A percentile compares a stretch with the other conserved stretches of the same genome.
Conservation (phyloP, 2,797 vertebrate species). For the Sebastes jordani region DNA sequence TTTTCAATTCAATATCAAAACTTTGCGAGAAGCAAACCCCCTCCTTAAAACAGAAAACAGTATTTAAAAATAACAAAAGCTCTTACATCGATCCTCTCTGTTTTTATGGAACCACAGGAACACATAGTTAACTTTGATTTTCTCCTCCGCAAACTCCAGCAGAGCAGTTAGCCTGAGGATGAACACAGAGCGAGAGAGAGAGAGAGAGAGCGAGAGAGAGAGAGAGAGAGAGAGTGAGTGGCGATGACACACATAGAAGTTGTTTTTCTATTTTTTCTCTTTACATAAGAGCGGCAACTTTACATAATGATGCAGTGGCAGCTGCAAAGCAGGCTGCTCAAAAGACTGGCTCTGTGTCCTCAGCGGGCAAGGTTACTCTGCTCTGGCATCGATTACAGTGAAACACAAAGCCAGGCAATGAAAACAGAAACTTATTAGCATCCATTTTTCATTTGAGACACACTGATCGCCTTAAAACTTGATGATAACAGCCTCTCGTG, state of each 20-base stretch:
- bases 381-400: conserved; percentile 23
- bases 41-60: neutral
- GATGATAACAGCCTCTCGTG: neutral
- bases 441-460: neutral
- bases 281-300: conserved; percentile 71
- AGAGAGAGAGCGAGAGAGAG: neutral
- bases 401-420: neutral
- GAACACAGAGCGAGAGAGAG: neutral
- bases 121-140: conserved; percentile 94
- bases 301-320: conserved; percentile 74
- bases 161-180: conserved; percentile 90
- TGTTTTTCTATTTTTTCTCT: neutral
- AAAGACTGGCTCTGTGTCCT: neutral
- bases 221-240: neutral
- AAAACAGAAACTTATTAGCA: neutral
- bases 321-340: conserved; percentile 35
- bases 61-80: neutral
- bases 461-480: neutral
- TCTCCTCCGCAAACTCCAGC: conserved; percentile 95
- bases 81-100: conserved; percentile 95
- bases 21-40: neutral
- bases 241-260: conserved; percentile 39
- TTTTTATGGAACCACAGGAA: conserved; percentile 97
- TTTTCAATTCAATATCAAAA: neutral
- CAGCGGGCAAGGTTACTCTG: conserved; percentile 50